phyloP scores from a whole-genome alignment of 2,113 vertebrate genomes.

The Raja brachyura region DNA sequence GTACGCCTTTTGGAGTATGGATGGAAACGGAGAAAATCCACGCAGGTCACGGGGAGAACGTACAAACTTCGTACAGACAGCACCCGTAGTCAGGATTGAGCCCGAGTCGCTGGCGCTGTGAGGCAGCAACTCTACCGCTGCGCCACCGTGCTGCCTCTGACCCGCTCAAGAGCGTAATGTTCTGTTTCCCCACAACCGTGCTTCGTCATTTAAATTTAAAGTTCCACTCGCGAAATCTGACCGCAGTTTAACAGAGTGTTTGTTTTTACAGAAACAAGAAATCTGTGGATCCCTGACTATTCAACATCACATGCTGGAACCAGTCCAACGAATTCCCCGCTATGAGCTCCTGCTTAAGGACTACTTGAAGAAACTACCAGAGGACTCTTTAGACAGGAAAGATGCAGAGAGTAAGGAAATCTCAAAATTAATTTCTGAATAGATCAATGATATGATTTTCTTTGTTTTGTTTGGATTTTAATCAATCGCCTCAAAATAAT shows the following conservation, averaged over 20 bases:
- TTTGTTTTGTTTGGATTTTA: background rate
- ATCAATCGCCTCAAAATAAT: background rate
- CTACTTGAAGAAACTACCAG: conserved; percentile 88
- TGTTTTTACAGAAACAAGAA: conserved; percentile 70
- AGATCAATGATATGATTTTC: too few relatives aligned
- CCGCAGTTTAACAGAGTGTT: background rate
- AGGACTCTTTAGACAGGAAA: conserved; percentile 73
- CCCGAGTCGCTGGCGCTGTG: too few relatives aligned
- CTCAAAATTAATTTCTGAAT: background rate
- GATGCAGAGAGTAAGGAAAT: conserved; percentile 79
- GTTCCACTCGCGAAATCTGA: background rate
- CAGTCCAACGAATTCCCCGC: conserved; percentile 89
- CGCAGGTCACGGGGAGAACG: too few relatives aligned
- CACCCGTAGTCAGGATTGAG: too few relatives aligned
- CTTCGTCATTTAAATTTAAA: background rate
- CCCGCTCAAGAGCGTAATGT: background rate
- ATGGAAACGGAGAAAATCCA: too few relatives aligned
- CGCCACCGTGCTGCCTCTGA: too few relatives aligned
- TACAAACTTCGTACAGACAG: too few relatives aligned
- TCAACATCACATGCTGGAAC: conserved; percentile 97
- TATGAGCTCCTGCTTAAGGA: conserved; percentile 98
- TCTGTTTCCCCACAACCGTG: background rate
- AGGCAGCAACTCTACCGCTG: too few relatives aligned
- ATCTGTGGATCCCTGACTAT: conserved; percentile 78
- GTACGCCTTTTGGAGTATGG: too few relatives aligned